Conservation (phyloP, 2,888 invertebrate species). For the Lucinisca nassula region DNA sequence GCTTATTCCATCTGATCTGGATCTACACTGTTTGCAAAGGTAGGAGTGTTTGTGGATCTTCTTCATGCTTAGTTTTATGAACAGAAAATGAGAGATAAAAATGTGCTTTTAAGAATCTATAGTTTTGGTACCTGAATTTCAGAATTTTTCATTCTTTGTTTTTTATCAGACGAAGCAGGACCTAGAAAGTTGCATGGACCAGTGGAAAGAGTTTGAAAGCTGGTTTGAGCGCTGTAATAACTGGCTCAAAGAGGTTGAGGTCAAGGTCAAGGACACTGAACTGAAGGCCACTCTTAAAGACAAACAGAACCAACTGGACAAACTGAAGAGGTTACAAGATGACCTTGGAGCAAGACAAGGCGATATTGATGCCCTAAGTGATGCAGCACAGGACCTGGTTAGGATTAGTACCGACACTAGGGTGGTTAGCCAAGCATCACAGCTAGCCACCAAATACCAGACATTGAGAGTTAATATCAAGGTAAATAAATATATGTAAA, state of each 20-base stretch:
- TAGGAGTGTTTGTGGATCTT: no score
- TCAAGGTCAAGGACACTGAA: constrained; percentile 91
- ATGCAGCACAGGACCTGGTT: constrained; percentile 92
- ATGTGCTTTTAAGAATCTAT: no score
- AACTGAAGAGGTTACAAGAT: constrained; percentile 80
- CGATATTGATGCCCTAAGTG: constrained; percentile 97
- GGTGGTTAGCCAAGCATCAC: constrained; percentile 85
- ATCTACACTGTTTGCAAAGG: no score
- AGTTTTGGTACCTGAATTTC: no score
- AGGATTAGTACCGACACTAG: constrained; percentile 83
- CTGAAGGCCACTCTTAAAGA: constrained; percentile 84
- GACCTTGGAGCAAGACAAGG: constrained; percentile 79
- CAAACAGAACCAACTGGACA: constrained; percentile 83
- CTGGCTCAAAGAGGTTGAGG: constrained; percentile 97
- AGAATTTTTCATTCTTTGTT: no score
- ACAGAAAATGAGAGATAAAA: no score
- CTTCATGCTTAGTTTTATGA: no score
- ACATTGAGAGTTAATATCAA: constrained; percentile 83
- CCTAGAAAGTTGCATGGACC: constrained; percentile 94
- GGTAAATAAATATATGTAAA: constrained; percentile 69
- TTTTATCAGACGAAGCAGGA: constrained; percentile 79
- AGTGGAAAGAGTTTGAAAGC: constrained; percentile 97
- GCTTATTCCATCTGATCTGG: no score
- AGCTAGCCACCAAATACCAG: constrained; percentile 84
- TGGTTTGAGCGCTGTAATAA: constrained; percentile 94